Evolutionary conservation across 2,113 vertebrate species (phyloP).

Genomic region (Periophthalmus modestus): DNA sequence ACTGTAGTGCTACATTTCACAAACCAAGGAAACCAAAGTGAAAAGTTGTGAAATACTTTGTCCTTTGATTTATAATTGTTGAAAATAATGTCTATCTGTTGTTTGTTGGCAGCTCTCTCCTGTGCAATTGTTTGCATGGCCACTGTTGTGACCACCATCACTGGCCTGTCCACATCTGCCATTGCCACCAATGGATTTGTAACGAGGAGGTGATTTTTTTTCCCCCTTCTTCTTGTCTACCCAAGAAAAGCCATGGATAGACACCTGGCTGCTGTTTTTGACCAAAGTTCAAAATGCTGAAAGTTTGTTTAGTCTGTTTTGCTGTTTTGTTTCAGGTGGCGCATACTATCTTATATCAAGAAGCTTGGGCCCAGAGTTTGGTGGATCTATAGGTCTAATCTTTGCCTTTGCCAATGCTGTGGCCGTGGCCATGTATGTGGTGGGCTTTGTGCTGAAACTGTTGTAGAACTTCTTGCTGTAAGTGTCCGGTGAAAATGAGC

Average conservation of each 20-base stretch:
- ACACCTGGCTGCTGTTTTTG: not conserved
- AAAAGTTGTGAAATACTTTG: constrained; percentile 6
- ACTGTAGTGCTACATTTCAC: constrained; percentile 29
- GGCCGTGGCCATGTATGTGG: constrained; percentile 98
- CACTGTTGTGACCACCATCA: constrained; percentile 95
- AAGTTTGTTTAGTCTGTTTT: not conserved
- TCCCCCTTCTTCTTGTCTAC: not conserved
- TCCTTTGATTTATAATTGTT: constrained; percentile 19
- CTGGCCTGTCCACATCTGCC: constrained; percentile 95
- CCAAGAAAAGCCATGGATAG: not conserved
- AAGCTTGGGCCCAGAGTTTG: constrained; percentile 97
- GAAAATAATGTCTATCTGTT: not conserved
- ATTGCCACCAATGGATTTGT: constrained; percentile 98
- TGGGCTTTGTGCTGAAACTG: constrained; percentile 97
- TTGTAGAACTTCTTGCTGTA: constrained; percentile 90
- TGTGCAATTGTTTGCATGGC: constrained; percentile 91
- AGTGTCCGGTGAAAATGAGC: constrained; percentile 38
- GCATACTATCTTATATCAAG: constrained; percentile 98
- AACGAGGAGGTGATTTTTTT: constrained; percentile 87
- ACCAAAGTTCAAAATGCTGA: not conserved
- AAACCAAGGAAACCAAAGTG: not conserved
- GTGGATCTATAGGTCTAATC: constrained; percentile 95
- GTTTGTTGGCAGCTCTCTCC: constrained; percentile 77
- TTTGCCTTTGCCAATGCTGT: constrained; percentile 98
- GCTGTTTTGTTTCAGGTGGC: constrained; percentile 77